phyloP scores from a whole-genome alignment of 2,113 vertebrate genomes.

The Ptilonorhynchus violaceus region DNA sequence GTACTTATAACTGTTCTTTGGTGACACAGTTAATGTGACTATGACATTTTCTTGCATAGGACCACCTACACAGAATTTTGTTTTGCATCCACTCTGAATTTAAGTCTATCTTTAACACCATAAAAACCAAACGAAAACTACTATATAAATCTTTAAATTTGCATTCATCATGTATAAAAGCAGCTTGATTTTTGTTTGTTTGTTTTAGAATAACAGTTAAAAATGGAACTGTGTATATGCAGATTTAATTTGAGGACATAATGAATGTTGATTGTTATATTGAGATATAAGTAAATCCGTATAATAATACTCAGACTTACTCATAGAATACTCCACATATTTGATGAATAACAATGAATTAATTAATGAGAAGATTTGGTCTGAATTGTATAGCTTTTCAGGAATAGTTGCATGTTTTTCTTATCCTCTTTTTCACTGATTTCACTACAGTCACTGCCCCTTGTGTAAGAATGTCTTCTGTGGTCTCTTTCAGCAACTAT shows the following conservation, averaged over 20 bases:
- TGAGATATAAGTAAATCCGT: neutral
- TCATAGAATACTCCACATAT: neutral
- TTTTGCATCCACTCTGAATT: neutral
- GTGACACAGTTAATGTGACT: neutral
- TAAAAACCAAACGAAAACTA: neutral
- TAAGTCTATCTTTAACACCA: neutral
- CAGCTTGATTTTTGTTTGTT: neutral
- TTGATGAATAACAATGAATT: neutral
- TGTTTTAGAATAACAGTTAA: neutral
- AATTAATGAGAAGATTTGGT: neutral
- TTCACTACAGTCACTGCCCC: neutral
- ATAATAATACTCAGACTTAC: neutral
- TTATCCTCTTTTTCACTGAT: neutral
- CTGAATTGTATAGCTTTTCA: neutral
- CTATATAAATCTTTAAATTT: neutral
- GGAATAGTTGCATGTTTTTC: neutral
- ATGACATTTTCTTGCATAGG: neutral
- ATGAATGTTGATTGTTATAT: neutral
- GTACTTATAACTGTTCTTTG: neutral
- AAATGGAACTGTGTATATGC: neutral
- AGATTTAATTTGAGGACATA: neutral
- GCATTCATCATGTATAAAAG: neutral
- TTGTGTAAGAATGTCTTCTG: neutral
- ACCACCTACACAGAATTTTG: neutral
- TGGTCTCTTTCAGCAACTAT: neutral